Evolutionary conservation across 2,797 vertebrate species (phyloP), one percentile per base, ranked within the genome.

Genomic region (Myotis myotis): DNA sequence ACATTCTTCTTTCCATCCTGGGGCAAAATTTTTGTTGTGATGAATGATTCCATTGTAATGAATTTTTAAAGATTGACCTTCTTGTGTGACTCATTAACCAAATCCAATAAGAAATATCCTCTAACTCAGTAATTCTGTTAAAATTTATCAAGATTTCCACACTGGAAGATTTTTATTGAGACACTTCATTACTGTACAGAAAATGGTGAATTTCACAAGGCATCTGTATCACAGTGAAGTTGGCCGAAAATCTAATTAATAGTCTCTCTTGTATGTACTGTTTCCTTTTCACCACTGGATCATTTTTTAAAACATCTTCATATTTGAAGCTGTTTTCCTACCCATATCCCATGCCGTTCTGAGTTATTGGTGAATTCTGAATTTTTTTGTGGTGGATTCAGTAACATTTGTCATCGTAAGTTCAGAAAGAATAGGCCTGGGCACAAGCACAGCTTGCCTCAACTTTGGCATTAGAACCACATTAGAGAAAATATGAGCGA

Each of bases 21-120:
- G 71, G 23, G 86, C 33, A 86, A 83, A 76, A 57, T 94, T 91
- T 95, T 23, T 72, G 3, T 81, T 93, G 8, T 75, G n/a, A 66
- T 72, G 41, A 96, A 36, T 82, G 62, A 87, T 84, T 96, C 9
- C 47, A 78, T 38, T 95, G 25, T 93, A 44, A 92, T 93, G 38
- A 72, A 93, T 91, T 94, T 90, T 96, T 71, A 72, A 76, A 66
- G 44, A 62, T 9, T 94, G 79, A 91, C 70, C 47, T 91, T 90
- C 49, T 91, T 20, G 68, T 79, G 5, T 70, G 82, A 87, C 33
- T 80, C 53, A 76, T 87, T 44, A 95, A 87, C 33, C 51, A 96
- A 91, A 85, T 89, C 44, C 28, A 90, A 70, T 91, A 71, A 85
- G 82, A 92, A 68, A 47, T 51, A 87, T n/a, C n/a, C 22, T 93